Percentiles rank a stretch among this genome's conserved stretches.
These are phyloP conservation scores for Panopea generosa DNA, from an alignment of 2,888 invertebrate species.

Conservation along the genomic window DNA sequence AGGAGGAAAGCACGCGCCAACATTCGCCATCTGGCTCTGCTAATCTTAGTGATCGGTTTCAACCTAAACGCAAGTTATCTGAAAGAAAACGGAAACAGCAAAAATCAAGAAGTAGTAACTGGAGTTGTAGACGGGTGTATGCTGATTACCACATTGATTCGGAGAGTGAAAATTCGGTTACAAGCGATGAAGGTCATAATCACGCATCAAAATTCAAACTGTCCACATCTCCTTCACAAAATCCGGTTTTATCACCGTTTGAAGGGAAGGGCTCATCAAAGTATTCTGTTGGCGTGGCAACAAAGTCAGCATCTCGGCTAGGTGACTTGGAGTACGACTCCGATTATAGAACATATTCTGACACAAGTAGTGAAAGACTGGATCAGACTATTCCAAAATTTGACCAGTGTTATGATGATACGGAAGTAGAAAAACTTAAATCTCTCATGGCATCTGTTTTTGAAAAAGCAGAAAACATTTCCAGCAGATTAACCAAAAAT, in stretches of 20 bases:
- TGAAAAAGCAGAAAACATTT: conserved; percentile 49
- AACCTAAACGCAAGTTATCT: neutral
- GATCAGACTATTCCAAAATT: conserved; percentile 7
- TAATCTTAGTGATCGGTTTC: conserved; percentile 1
- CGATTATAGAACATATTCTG: conserved; percentile 58
- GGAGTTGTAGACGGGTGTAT: neutral
- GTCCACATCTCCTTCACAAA: neutral
- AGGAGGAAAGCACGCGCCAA: neutral
- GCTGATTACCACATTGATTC: neutral
- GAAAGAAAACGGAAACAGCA: conserved; percentile 1
- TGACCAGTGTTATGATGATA: neutral
- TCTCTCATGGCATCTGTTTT: conserved; percentile 40
- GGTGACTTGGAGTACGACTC: conserved; percentile 51
- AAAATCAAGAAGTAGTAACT: conserved; percentile 1
- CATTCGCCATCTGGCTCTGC: neutral
- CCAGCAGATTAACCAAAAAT: conserved; percentile 27
- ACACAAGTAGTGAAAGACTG: conserved; percentile 54
- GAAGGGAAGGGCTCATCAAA: neutral
- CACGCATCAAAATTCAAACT: neutral
- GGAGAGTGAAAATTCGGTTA: neutral
- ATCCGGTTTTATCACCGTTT: neutral
- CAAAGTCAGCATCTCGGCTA: neutral
- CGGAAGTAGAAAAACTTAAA: conserved; percentile 24
- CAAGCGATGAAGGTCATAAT: neutral
- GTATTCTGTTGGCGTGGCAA: neutral